Evolutionary conservation across 2,888 invertebrate genomes (phyloP).

Genomic region (Drosophila monieri): DNA sequence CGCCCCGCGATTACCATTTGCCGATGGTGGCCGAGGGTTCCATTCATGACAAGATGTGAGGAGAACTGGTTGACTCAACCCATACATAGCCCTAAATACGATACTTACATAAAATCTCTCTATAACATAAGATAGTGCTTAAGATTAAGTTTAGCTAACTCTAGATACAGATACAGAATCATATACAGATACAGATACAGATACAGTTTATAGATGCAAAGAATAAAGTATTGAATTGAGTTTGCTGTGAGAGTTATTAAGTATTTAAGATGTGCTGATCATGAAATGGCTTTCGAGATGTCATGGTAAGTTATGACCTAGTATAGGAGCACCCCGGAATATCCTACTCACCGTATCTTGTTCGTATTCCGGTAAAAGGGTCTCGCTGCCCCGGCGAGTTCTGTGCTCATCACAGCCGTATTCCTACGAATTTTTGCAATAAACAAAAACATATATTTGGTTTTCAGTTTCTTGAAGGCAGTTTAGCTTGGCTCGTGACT

Average conservation of each 20-base stretch:
- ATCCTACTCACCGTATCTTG: constrained; percentile 83
- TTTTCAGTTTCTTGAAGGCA: constrained; percentile 30
- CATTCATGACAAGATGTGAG: constrained; percentile 63
- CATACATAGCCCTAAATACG: constrained; percentile 3
- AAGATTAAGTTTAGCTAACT: constrained; percentile 48
- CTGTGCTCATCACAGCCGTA: constrained; percentile 84
- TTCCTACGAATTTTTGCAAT: constrained; percentile 78
- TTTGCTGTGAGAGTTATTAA: constrained; percentile 3
- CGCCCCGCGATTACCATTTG: constrained; percentile 91
- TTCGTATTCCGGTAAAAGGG: constrained; percentile 84
- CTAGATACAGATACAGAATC: constrained; percentile 27
- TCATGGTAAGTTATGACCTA: not conserved
- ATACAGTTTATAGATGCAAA: constrained; percentile 36
- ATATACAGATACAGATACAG: constrained; percentile 23
- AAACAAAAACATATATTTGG: constrained; percentile 19
- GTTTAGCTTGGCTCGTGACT: constrained; percentile 37
- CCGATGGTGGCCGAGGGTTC: constrained; percentile 83
- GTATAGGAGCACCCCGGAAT: not conserved
- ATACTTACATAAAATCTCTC: constrained; percentile 26
- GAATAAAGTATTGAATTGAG: constrained; percentile 31
- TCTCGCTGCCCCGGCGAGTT: constrained; percentile 84
- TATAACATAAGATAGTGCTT: constrained; percentile 51
- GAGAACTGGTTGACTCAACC: not conserved
- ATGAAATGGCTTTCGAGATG: constrained; percentile 35
- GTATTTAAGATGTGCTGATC: constrained; percentile 33